Conservation (phyloP, 2,888 invertebrate genomes). For the Tinea semifulvella region DNA sequence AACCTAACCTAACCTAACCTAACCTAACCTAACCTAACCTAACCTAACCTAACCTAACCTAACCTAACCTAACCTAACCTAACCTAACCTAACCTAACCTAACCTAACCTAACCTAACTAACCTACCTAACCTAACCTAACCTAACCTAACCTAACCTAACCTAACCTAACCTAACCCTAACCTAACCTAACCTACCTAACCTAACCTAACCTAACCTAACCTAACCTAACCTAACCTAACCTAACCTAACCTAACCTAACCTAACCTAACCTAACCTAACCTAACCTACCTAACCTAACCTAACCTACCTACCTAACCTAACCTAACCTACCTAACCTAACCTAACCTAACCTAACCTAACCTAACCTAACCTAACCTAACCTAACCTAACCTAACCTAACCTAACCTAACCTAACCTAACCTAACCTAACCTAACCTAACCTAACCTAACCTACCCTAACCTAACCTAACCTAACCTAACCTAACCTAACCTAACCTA, state of each 20-base stretch:
- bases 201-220: constrained; percentile 19
- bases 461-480: constrained; percentile 17
- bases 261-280: constrained; percentile 17
- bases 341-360: constrained; percentile 11
- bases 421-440: constrained; percentile 16
- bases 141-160: constrained; percentile 17
- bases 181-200: constrained; percentile 18
- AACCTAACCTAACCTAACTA: constrained; percentile 16
- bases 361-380: constrained; percentile 17
- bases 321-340: constrained; percentile 16
- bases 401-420: constrained; percentile 18
- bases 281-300: constrained; percentile 18
- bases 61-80: constrained; percentile 16
- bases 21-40: constrained; percentile 11
- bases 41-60: constrained; percentile 18
- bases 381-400: constrained; percentile 20
- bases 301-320: constrained; percentile 17
- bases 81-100: constrained; percentile 9
- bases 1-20: constrained; percentile 10
- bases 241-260: constrained; percentile 14
- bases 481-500: constrained; percentile 15
- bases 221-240: constrained; percentile 17
- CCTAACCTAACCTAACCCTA: constrained; percentile 18
- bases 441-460: constrained; percentile 31
- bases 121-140: constrained; percentile 17